Base-by-base conservation (phyloP, 2,888 invertebrate genomes). In the Erannis defoliaria region DNA sequence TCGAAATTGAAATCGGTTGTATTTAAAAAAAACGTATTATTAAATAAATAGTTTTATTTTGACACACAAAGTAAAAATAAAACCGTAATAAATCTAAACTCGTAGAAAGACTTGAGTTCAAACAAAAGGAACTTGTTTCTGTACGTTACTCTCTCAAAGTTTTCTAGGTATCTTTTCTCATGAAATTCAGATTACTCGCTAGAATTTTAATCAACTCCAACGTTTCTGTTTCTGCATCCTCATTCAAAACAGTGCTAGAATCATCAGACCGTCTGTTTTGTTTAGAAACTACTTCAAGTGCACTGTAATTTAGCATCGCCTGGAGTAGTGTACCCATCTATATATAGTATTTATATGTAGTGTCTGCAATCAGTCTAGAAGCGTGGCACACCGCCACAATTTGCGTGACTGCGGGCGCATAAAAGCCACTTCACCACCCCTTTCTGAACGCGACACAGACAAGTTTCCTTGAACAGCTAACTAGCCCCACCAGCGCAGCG, bases 401-500 rank as follows among this genome's bases (percentile, higher is more conserved):
- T 87, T 85, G 81, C 82, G 77, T 80, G 77, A 71, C 70, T 68
- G 76, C 74, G 77, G 80, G 68, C 80, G 82, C 78, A 83, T 86
- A 82, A 84, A 85, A 84, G 82, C 82, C 76, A 78, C 78, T 80
- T 73, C 73, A 58, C 66, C 73, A 69, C 73, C 76, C 75, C 70
- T 78, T 81, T 78, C 78, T 80, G 81, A 78, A 78, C 72, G 70
- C 77, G 80, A 82, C 80, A 75, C 72, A 80, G 83, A 82, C 81
- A 82, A 85, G 85, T 86, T 86, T 77, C 79, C 72, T 73, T 64
- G 80, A 81, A 81, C 80, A 79, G 79, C 83, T 84, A 84, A 86
- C 86, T 85, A 85, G 82, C 77, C 73, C 72, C 71, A 69, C 73
- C 76, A 80, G 46, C 78, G 26, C 26, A 80, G 46, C 78, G 26